Base-by-base conservation (phyloP, 2,113 vertebrate species). In the Mionectes macconnelli region DNA sequence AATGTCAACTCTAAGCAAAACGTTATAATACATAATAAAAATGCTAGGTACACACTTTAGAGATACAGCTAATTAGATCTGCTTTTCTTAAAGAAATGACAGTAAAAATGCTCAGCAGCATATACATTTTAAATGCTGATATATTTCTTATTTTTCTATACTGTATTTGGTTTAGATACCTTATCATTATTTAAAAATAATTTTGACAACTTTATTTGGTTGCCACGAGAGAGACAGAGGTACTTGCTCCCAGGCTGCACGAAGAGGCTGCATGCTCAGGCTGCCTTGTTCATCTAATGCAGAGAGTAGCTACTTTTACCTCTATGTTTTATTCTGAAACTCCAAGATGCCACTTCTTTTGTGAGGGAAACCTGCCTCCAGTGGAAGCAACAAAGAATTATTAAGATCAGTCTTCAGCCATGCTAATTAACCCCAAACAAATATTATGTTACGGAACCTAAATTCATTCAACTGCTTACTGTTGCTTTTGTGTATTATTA, bases 1-100 rank as follows among this genome's bases (percentile, higher is more conserved):
- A 99, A 99, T 99, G 98, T 99, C 98, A 98, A 98, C 98, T 98
- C 98, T 98, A 98, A 98, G 98, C 98, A 98, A 99, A 98, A 98
- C 97, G 97, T 98, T 98, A 98, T 98, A 98, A 98, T 98, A 98
- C 97, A 99, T 99, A 99, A 98, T 98, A 99, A 99, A 99, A 98
- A 98, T 97, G 98, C 98, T 98, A 99, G 98, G 98, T 99, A 97
- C 95, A 94, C 98, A 98, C 98, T 99, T 98, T 98, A 98, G 98
- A 98, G 97, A 98, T 98, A 97, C 97, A 98, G 98, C 98, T 98
- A 99, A 99, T 99, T 99, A 99, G 98, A 98, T 97, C 97, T 94
- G 97, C 97, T 98, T 98, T 98, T 98, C 98, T 98, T 97, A 97
- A 97, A 97, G 96, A 97, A 97, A 97, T 92, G 94, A 95, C 94